Evolutionary conservation across 2,113 vertebrate genomes (phyloP), one percentile per base, ranked within the genome.

Genomic region (Pedionomus torquatus): DNA sequence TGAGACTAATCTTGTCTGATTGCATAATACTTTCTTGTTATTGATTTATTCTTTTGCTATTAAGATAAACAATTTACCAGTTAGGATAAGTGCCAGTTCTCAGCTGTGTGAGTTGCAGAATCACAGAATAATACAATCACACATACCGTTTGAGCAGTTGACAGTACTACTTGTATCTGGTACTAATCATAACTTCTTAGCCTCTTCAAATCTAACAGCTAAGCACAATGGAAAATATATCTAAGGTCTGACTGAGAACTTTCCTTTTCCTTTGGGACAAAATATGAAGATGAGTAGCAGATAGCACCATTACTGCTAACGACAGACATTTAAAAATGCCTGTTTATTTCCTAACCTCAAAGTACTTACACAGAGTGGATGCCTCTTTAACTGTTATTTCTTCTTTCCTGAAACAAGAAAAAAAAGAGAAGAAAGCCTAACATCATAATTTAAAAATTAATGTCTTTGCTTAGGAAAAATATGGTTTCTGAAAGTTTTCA

Each of bases 51-150:
- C 46, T 76, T 77, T 89, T 74, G 57, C 17, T 97, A 78, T 83
- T 90, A 95, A 96, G 95, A 94, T 83, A 83, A 85, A 24, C 48
- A 48, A 63, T 61, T 89, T 91, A 44, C 16, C 35, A 77, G 63
- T 89, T 95, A 93, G 43, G 35, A 89, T 65, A 90, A 77, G 26
- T 93, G 46, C n/a, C 52, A 72, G 8, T 84, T 65, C 79, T 81
- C 69, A 77, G 49, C 49, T 72, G 18, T 10, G 61, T 52, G 51
- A 83, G 84, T 64, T 83, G 16, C 12, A 48, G 23, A 76, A 83
- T 71, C 58, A 74, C 12, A n/a, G 37, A 68, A 49, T 74, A 70
- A 78, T 49, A 70, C 14, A 84, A 58, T 82, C 55, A 63, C 19
- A 58, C 3, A 37, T 21, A 61, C 12, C 75, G 23, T 85, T 95